These are phyloP conservation scores for Syrrhaptes paradoxus DNA, from an alignment of 2,113 vertebrate genomes.

Conservation along the genomic window DNA sequence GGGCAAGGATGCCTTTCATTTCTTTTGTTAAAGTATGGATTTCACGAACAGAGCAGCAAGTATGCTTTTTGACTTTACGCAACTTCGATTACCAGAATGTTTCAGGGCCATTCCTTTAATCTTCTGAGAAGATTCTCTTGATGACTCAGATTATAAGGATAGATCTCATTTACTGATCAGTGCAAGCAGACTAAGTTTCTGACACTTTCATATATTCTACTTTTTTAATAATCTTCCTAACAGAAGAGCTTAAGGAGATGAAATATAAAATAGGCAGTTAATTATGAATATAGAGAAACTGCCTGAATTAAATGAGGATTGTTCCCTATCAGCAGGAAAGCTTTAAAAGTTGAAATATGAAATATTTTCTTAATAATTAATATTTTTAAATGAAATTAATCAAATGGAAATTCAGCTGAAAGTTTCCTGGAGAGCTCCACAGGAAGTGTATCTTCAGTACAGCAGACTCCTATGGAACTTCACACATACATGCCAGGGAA, in stretches of 20 bases:
- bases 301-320: conserved; percentile 42
- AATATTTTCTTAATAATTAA: conserved; percentile 5
- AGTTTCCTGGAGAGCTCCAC: not conserved
- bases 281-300: conserved; percentile 38
- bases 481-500: not conserved
- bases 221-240: conserved; percentile 32
- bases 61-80: not conserved
- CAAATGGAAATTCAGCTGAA: conserved; percentile 19
- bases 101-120: conserved; percentile 43
- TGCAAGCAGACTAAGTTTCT: conserved; percentile 13
- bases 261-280: conserved; percentile 55
- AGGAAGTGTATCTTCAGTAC: not conserved
- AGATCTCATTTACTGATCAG: conserved; percentile 36
- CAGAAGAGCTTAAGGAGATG: not conserved
- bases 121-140: conserved; percentile 28
- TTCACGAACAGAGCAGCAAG: not conserved
- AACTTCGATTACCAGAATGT: not conserved
- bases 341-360: conserved; percentile 32
- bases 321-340: conserved; percentile 24
- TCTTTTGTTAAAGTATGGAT: not conserved
- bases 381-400: conserved; percentile 8
- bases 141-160: conserved; percentile 35
- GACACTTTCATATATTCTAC: not conserved
- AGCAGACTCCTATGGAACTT: not conserved
- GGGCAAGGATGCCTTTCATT: not conserved